phyloP scores from a whole-genome alignment of 1,140 invertebrate genomes.

The Ridgeia piscesae region DNA sequence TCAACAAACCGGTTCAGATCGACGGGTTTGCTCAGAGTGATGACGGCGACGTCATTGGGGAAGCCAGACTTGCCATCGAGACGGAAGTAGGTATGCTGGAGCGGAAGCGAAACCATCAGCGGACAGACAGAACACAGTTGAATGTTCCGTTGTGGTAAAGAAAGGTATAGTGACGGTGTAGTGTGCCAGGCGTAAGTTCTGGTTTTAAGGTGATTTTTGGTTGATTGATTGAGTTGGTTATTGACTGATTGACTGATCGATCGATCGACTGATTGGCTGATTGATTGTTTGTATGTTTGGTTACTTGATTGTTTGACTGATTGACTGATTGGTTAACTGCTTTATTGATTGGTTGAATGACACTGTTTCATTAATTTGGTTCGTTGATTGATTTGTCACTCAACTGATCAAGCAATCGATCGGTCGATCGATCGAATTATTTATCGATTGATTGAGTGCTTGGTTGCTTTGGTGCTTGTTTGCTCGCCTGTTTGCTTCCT shows the following conservation, averaged over 20 bases:
- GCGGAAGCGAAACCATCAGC: neutral
- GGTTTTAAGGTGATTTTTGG: no score
- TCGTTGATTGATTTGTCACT: neutral
- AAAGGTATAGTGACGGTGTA: no score
- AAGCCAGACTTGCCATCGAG: conserved; percentile 19
- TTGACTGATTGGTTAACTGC: no score
- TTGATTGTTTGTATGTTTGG: neutral
- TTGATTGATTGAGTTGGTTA: neutral
- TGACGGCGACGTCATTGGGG: conserved; percentile 28
- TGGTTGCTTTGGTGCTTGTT: no score
- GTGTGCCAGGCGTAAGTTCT: no score
- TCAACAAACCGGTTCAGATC: conserved; percentile 5
- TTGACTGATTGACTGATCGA: neutral
- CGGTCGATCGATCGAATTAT: neutral
- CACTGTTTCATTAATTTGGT: no score
- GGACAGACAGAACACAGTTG: no score
- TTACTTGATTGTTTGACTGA: neutral
- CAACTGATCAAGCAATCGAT: neutral
- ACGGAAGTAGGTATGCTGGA: neutral
- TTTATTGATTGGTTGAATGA: neutral
- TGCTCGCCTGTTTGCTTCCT: no score
- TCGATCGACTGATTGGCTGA: no score
- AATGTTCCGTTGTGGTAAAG: no score
- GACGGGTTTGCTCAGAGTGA: conserved; percentile 2
- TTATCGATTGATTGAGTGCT: neutral